Evolutionary conservation across 1,140 invertebrate genomes (phyloP).

Genomic region (Bradysia coprophila): DNA sequence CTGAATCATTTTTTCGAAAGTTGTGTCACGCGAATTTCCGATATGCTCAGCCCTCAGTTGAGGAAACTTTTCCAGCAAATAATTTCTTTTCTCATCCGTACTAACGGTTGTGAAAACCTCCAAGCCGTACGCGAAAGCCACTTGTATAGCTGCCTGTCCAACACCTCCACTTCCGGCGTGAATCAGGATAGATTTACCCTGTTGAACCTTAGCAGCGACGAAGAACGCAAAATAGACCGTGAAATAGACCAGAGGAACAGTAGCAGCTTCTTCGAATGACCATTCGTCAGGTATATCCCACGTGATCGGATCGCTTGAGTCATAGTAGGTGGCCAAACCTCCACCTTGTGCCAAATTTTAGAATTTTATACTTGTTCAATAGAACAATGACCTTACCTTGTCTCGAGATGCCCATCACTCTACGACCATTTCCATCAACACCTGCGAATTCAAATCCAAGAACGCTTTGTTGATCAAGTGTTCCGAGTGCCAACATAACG

Average conservation of each 20-base stretch:
- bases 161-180: conserved; percentile 94
- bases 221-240: conserved; percentile 83
- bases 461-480: conserved; percentile 31
- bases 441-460: conserved; percentile 40
- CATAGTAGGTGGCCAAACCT: conserved; percentile 74
- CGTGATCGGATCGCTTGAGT: conserved; percentile 69
- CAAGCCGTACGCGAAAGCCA: conserved; percentile 73
- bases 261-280: conserved; percentile 80
- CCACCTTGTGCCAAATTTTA: conserved; percentile 72
- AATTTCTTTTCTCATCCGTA: conserved; percentile 71
- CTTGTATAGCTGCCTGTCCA: conserved; percentile 85
- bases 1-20: conserved; percentile 77
- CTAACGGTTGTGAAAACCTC: conserved; percentile 71
- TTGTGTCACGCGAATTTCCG: conserved; percentile 79
- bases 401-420: conserved; percentile 38
- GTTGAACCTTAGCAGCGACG: conserved; percentile 62
- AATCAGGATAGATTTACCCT: conserved; percentile 74
- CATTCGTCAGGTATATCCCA: conserved; percentile 82
- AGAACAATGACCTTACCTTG: conserved; percentile 5
- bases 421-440: conserved; percentile 7
- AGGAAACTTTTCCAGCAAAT: conserved; percentile 76
- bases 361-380: conserved; percentile 13
- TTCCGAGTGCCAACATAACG: conserved; percentile 48
- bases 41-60: conserved; percentile 63
- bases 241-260: conserved; percentile 86